A percentile compares a stretch with the other conserved stretches of the same genome.
phyloP scores from a whole-genome alignment of 2,888 invertebrate genomes.

The Noctua pronuba region DNA sequence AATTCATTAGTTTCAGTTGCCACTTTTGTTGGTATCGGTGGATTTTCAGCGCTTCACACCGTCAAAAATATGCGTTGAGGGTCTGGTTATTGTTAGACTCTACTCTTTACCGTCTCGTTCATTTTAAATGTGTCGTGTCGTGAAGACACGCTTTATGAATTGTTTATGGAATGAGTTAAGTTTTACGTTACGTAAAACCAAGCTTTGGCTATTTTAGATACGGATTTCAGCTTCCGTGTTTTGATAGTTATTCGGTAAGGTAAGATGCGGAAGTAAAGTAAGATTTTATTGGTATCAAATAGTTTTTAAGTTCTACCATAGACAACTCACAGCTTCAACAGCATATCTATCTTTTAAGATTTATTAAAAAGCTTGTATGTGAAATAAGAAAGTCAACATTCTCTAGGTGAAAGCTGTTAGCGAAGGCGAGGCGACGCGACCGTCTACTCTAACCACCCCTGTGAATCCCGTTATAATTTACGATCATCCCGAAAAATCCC shows the following conservation, averaged over 20 bases:
- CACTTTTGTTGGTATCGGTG: constrained; percentile 90
- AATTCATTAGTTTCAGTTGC: constrained; percentile 91
- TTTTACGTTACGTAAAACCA: constrained; percentile 54
- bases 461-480: constrained; percentile 88
- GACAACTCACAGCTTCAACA: neutral
- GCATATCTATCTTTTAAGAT: constrained; percentile 13
- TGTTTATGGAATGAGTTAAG: constrained; percentile 71
- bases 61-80: constrained; percentile 88
- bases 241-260: neutral
- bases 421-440: constrained; percentile 65
- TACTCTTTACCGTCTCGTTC: constrained; percentile 81
- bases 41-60: constrained; percentile 89
- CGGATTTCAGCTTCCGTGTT: constrained; percentile 12
- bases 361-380: constrained; percentile 44
- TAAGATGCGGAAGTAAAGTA: neutral
- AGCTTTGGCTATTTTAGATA: constrained; percentile 28
- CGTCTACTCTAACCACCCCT: constrained; percentile 77
- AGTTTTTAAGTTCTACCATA: neutral
- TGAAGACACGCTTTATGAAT: constrained; percentile 70
- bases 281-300: neutral
- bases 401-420: constrained; percentile 70
- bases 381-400: constrained; percentile 68
- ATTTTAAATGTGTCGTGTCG: constrained; percentile 77
- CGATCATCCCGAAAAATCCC: constrained; percentile 89
- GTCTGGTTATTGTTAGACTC: constrained; percentile 86